Conservation (phyloP, 2,113 vertebrate genomes). For the Gila orcuttii region DNA sequence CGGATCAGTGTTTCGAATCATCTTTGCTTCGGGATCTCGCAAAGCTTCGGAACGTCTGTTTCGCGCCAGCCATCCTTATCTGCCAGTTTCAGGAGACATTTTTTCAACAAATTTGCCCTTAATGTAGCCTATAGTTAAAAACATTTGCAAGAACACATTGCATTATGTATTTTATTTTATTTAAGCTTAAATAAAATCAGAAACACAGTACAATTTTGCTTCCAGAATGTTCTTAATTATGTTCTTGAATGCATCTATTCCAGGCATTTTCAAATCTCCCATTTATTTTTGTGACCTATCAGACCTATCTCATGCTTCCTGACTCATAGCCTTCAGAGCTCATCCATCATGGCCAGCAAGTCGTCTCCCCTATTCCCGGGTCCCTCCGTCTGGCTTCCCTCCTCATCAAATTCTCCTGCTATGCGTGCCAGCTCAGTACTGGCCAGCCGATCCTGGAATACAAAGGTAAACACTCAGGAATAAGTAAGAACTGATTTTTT, state of each 20-base stretch:
- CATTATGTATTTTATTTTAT: no score
- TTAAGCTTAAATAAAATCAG: no score
- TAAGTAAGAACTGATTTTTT: no score
- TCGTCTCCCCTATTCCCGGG: slow-evolving; percentile 83
- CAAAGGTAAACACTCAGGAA: neutral
- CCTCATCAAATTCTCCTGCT: slow-evolving; percentile 79
- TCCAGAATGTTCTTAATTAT: neutral
- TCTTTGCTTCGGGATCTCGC: no score
- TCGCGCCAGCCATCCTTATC: no score
- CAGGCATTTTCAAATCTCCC: neutral
- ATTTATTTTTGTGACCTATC: neutral
- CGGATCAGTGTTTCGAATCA: no score
- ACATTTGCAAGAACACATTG: no score
- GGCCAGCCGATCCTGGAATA: slow-evolving; percentile 79
- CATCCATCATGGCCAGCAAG: slow-evolving; percentile 91
- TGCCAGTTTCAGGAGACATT: no score
- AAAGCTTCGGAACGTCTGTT: no score
- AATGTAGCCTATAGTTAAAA: no score
- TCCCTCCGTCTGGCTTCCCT: slow-evolving; percentile 56
- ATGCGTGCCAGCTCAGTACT: slow-evolving; percentile 82
- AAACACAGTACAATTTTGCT: neutral
- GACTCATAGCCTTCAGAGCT: neutral
- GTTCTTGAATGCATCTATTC: neutral
- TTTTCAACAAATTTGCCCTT: no score
- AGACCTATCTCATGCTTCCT: neutral